phyloP scores from a whole-genome alignment of 1,140 invertebrate species.

The Muscidifurax raptorellus region DNA sequence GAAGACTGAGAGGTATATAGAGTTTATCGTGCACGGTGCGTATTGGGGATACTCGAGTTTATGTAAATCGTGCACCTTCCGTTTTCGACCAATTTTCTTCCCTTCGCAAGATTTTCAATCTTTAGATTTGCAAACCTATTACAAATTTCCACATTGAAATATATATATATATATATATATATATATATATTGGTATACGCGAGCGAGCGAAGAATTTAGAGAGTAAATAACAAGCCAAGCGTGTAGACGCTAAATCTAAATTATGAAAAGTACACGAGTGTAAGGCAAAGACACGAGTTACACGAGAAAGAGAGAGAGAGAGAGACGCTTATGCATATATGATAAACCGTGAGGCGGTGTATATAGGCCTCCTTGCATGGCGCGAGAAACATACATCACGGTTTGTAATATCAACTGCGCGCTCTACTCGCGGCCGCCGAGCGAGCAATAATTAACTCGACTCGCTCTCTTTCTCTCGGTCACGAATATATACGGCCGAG shows the following conservation, averaged over 20 bases:
- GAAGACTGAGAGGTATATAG: background rate
- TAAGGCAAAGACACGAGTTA: background rate
- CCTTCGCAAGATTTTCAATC: background rate
- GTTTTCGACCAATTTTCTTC: slow-evolving; percentile 20
- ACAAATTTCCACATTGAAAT: background rate
- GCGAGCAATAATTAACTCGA: slow-evolving; percentile 57
- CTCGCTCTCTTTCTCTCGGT: slow-evolving; percentile 19
- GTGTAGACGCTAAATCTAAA: background rate
- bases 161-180: too few species aligned
- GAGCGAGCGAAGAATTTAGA: slow-evolving; percentile 6
- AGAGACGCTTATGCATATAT: too few species aligned
- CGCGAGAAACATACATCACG: slow-evolving; percentile 57
- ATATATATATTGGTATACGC: too few species aligned
- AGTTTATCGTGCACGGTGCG: slow-evolving; percentile 26
- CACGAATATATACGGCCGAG: slow-evolving; percentile 1
- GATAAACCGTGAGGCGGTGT: background rate
- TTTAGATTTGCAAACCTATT: background rate
- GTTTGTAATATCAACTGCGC: slow-evolving; percentile 59
- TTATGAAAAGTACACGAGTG: background rate
- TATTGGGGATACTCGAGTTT: slow-evolving; percentile 40
- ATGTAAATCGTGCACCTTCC: slow-evolving; percentile 43
- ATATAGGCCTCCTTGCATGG: slow-evolving; percentile 54
- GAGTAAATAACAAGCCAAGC: background rate
- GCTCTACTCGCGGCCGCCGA: background rate
- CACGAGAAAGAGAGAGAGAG: too few species aligned